Conservation (phyloP, 2,113 vertebrate species). For the Myrmophylax atrothorax region DNA sequence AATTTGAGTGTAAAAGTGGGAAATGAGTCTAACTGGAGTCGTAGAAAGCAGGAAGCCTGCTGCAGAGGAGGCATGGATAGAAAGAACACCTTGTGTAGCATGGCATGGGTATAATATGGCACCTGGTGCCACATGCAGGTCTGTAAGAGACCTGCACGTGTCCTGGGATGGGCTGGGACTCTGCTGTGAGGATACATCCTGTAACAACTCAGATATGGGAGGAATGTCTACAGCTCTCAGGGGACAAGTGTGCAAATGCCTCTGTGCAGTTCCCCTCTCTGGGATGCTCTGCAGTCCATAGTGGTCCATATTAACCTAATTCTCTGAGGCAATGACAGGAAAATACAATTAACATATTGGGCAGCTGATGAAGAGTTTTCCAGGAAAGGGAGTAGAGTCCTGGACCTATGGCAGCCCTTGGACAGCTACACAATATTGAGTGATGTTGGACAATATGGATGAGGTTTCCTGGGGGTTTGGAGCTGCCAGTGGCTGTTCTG, state of each 20-base stretch:
- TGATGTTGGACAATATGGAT: not conserved
- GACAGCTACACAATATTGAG: fast-evolving
- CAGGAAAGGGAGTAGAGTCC: not conserved
- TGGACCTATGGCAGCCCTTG: not conserved
- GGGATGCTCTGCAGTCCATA: not conserved
- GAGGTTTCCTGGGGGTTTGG: not conserved
- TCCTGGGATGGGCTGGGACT: not conserved
- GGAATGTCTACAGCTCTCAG: not conserved
- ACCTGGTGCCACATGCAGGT: not conserved
- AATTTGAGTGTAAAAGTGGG: not conserved
- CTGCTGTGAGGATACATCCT: not conserved
- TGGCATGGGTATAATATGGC: not conserved
- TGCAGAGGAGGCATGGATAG: not conserved
- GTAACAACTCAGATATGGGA: not conserved
- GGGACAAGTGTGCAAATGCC: not conserved
- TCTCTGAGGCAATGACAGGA: not conserved
- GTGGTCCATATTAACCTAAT: not conserved
- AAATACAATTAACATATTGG: not conserved
- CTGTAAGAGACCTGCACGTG: not conserved
- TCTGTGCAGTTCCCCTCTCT: not conserved
- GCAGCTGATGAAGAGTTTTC: not conserved
- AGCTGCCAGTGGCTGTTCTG: not conserved
- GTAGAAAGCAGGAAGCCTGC: not conserved
- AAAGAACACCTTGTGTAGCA: not conserved
- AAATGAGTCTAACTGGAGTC: not conserved